Base-by-base conservation (phyloP, 2,797 vertebrate species). In the Pelobates cultripes region DNA sequence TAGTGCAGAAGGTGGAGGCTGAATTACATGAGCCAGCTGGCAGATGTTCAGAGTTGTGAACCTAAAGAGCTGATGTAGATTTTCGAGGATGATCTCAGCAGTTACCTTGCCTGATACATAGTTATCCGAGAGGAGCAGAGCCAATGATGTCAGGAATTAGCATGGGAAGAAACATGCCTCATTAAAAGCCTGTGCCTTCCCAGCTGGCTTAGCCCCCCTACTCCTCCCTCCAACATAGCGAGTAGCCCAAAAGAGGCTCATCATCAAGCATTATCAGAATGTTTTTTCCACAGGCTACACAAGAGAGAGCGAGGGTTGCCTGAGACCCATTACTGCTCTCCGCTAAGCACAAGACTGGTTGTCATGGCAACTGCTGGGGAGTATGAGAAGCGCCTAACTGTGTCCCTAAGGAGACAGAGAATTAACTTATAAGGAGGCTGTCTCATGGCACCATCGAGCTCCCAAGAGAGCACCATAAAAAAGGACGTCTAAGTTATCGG, bases 321-420 rank as follows among this genome's bases (percentile, higher is more conserved):
- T 88, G 89, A 91, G 91, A 88, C 87, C 85, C 69, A 43, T n/a
- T 44, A 7, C 69, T 7, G 42, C 14, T 70, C 42, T n/a, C 42
- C 15, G 12, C 68, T 44, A 43, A 43, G 68, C 68, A 45, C 14
- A 68, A 43, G 66, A 43, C 41, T 43, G 43, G 68, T 70, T 45
- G 68, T 70, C 43, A 70, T 70, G 43, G 68, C 43, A 70, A 70
- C 68, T 70, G 68, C 68, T 70, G 68, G 68, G 15, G 68, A 70
- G 43, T 45, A 68, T 68, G 66, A 68, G 40, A 68, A 43, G 66
- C 40, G 66, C 66, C 66, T 42, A 15, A 41, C 42, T 68, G 41
- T 43, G 42, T 42, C 40, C 42, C 42, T 17, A 68, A 43, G 66
- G 66, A 43, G 66, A 43, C 40, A 17, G 66, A 40, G 17, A 40